Base-by-base conservation (phyloP, 2,888 invertebrate genomes). In the Tolmerus cingulatus region DNA sequence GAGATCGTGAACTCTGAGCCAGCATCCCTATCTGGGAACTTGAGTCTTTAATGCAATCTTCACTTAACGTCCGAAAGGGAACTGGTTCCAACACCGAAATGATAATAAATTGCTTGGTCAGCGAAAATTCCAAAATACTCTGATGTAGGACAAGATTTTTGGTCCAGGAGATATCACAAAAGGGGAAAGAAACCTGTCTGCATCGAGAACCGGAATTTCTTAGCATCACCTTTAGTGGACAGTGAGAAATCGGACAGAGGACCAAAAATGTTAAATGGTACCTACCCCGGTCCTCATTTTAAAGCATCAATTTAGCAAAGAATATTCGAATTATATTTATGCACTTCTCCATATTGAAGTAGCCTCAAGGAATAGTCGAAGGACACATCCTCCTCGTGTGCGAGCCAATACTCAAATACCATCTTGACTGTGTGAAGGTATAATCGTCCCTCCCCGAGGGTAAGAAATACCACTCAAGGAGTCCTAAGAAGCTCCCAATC, bases 1-100 rank as follows among this genome's bases (percentile, higher is more conserved):
- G 82, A 66, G 82, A 82, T 82, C 82, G 34, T 57, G 82, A 66
- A 55, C 82, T 82, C 19, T 82, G 82, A 57, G 57, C 82, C 82
- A 82, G 82, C 82, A 82, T 82, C 82, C 82, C 37, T 19, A 16
- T 37, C 55, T 66, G 82, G 82, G 82, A 82, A 34, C 19, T 51
- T 16, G 81, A 23, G 46, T 46, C 19, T 81, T 51, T 82, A 57
- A 82, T 82, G 82, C 37, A 46, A 37, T 82, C 82, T 57, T 66
- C 57, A 82, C 66, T 14, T 66, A 82, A 66, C 34, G 82, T 82
- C 82, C 82, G 66, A 66, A 66, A 82, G 66, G 57, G 19, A 82
- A 82, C 82, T 57, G 82, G 82, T 82, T 82, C 66, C 23, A 30
- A n/a, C 3, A 57, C 5, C 14, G 46, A 40, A 66, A 66, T 14